These are phyloP conservation scores for Porphyrio hochstetteri DNA, from an alignment of 2,113 vertebrate genomes.

Conservation along the genomic window DNA sequence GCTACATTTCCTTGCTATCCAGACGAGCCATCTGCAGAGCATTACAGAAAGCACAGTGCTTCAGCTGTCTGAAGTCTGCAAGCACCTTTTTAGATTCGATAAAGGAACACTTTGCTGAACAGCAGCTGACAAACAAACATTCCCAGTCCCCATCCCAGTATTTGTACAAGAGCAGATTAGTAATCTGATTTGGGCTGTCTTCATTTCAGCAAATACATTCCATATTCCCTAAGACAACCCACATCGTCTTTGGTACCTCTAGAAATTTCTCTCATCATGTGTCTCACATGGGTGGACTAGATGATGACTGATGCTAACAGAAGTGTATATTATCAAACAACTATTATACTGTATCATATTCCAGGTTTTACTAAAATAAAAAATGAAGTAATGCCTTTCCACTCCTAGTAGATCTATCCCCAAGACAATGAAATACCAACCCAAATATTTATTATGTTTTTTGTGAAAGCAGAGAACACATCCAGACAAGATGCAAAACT, in stretches of 20 bases:
- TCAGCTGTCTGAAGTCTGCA: conserved; percentile 77
- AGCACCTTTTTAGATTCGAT: conserved; percentile 79
- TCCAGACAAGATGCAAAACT: neutral
- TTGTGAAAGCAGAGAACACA: neutral
- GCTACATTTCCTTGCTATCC: conserved; percentile 76
- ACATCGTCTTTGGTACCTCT: neutral
- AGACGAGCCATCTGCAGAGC: conserved; percentile 76
- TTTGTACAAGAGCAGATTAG: neutral
- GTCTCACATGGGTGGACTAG: neutral
- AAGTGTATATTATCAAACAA: neutral
- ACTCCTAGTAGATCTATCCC: neutral
- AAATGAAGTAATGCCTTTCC: neutral
- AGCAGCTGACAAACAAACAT: conserved; percentile 40
- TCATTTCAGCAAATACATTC: neutral
- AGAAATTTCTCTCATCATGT: neutral
- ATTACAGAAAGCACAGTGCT: conserved; percentile 70
- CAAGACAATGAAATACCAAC: neutral
- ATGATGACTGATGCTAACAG: neutral
- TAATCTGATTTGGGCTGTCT: neutral
- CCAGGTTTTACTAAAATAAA: neutral
- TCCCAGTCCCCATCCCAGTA: neutral
- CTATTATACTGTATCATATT: neutral
- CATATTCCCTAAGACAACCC: neutral
- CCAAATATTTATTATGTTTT: neutral
- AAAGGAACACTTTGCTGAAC: conserved; percentile 74